Percentiles rank a stretch among this genome's conserved stretches.
Evolutionary conservation across 2,113 vertebrate species (phyloP).

Genomic region (Myiagra hebetior): DNA sequence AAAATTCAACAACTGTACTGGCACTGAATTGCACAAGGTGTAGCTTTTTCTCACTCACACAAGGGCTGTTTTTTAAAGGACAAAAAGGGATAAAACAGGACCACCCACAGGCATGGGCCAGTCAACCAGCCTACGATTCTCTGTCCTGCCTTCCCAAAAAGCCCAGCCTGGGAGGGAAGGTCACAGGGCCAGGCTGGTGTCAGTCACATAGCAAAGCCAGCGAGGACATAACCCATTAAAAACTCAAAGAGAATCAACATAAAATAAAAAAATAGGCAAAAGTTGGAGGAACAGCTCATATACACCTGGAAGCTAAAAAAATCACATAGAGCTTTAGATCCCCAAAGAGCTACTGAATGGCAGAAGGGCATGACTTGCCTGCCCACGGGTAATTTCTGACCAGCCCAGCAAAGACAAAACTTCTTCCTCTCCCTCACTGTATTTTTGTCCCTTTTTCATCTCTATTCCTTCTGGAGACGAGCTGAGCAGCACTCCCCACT

Average conservation of each 20-base stretch:
- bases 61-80: neutral
- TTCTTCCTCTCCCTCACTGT: neutral
- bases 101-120: accelerated
- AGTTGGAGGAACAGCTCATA: neutral
- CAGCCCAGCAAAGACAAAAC: neutral
- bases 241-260: neutral
- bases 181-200: neutral
- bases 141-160: neutral
- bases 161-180: neutral
- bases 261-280: neutral
- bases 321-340: accelerated
- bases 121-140: neutral
- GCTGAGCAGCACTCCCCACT: neutral
- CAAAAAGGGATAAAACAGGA: neutral
- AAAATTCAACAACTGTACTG: neutral
- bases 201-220: neutral
- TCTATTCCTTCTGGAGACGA: neutral
- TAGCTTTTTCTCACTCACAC: neutral
- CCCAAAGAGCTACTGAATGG: neutral
- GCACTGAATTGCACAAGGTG: neutral
- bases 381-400: neutral
- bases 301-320: neutral
- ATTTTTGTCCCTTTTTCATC: neutral
- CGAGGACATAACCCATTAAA: accelerated
- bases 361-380: neutral